These are phyloP conservation scores for Drosophila nigrodunni DNA, from an alignment of 1,140 invertebrate genomes.

Conservation along the genomic window DNA sequence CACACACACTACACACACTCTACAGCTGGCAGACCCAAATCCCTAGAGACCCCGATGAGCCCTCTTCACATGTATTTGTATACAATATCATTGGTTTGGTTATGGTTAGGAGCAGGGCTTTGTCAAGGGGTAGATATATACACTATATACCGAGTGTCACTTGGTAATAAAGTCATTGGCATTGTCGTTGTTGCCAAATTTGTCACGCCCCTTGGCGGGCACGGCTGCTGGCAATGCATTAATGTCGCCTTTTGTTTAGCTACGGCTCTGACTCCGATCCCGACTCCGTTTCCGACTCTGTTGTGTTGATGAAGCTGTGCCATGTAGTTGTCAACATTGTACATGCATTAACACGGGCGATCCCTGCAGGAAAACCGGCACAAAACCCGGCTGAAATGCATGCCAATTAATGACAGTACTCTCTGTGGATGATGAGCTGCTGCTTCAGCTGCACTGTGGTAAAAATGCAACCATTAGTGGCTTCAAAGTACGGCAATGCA, in stretches of 20 bases:
- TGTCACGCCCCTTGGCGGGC: constrained; percentile 80
- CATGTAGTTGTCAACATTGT: constrained; percentile 73
- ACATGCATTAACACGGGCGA: constrained; percentile 15
- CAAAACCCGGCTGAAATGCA: constrained; percentile 54
- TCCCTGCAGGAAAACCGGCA: constrained; percentile 19
- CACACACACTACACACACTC: constrained; percentile 30
- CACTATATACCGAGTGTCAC: constrained; percentile 36
- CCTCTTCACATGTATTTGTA: constrained; percentile 62
- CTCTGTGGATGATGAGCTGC: constrained; percentile 8
- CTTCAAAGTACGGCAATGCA: too few species aligned
- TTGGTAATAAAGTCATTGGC: constrained; percentile 78
- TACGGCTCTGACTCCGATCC: constrained; percentile 9
- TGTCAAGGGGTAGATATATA: not conserved
- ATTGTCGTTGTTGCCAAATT: constrained; percentile 69
- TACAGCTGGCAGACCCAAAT: constrained; percentile 65
- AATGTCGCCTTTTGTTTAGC: constrained; percentile 78
- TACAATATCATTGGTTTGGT: constrained; percentile 55
- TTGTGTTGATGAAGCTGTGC: constrained; percentile 76
- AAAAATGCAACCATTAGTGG: too few species aligned
- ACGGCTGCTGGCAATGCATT: constrained; percentile 75
- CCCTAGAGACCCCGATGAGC: constrained; percentile 32
- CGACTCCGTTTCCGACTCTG: constrained; percentile 2
- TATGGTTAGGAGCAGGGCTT: constrained; percentile 8
- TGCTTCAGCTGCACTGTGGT: constrained; percentile 21
- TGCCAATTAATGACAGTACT: constrained; percentile 70